phyloP scores from a whole-genome alignment of 2,888 invertebrate species.

The Timema podura region DNA sequence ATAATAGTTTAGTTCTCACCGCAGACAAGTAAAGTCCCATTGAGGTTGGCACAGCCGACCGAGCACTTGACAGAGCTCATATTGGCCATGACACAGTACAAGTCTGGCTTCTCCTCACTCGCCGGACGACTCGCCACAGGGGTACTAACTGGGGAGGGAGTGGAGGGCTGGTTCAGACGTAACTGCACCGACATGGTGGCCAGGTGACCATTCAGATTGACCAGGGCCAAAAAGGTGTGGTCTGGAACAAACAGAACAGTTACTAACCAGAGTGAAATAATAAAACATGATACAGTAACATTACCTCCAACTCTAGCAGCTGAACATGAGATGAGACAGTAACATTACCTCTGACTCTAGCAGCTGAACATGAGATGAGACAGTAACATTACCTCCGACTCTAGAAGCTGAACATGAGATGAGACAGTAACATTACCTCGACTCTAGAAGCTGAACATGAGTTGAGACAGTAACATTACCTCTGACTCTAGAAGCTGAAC shows the following conservation, averaged over 20 bases:
- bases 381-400: too few species aligned
- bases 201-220: constrained; percentile 58
- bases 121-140: constrained; percentile 33
- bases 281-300: background rate
- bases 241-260: constrained; percentile 44
- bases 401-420: too few species aligned
- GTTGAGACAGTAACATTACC: too few species aligned
- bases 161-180: constrained; percentile 47
- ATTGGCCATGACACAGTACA: constrained; percentile 54
- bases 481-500: too few species aligned
- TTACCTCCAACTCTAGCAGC: too few species aligned
- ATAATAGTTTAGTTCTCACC: too few species aligned
- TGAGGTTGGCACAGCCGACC: constrained; percentile 67
- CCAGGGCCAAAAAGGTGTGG: constrained; percentile 60
- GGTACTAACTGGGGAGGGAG: constrained; percentile 34
- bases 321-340: too few species aligned
- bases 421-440: too few species aligned
- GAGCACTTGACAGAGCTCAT: constrained; percentile 70
- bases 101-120: constrained; percentile 52
- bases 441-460: too few species aligned
- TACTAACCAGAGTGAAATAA: background rate
- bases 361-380: too few species aligned
- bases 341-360: too few species aligned
- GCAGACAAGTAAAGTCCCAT: constrained; percentile 69
- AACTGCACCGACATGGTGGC: constrained; percentile 59